These are phyloP conservation scores for Thripadectes ignobilis DNA, from an alignment of 2,797 vertebrate genomes.

Conservation along the genomic window DNA sequence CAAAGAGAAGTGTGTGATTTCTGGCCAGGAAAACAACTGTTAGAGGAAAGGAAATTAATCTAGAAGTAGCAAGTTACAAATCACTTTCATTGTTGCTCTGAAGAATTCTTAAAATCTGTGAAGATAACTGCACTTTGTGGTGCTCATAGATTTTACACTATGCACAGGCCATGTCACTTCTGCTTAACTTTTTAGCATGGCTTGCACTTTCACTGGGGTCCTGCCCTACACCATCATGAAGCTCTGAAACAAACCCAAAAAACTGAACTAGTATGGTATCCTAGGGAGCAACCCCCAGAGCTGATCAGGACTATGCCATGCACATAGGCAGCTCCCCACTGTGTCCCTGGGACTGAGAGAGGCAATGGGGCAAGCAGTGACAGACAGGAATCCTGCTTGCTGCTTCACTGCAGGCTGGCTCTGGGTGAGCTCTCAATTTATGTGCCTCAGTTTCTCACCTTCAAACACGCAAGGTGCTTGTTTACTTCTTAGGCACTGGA, in stretches of 20 bases:
- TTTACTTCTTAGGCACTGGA: background rate
- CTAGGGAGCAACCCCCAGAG: background rate
- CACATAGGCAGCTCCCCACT: background rate
- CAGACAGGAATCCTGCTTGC: background rate
- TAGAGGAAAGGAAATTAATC: background rate
- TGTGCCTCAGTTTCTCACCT: background rate
- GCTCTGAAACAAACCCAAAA: background rate
- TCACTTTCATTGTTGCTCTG: background rate
- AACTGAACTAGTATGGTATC: accelerated
- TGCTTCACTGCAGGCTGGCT: background rate
- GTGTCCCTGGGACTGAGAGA: background rate
- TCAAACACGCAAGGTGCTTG: background rate
- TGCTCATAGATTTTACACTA: background rate
- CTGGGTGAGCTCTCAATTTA: background rate
- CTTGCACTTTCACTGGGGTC: background rate
- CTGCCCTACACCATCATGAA: background rate
- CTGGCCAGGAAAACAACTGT: background rate
- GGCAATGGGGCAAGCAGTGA: background rate
- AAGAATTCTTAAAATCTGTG: background rate
- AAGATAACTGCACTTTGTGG: background rate
- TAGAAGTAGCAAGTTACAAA: background rate
- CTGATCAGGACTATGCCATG: accelerated
- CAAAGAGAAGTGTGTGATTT: background rate
- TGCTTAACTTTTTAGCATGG: background rate
- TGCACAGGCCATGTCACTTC: background rate